Evolutionary conservation across 2,888 invertebrate genomes (phyloP), one percentile per base, ranked within the genome.

Genomic region (Cryptocheilus praepositus): DNA sequence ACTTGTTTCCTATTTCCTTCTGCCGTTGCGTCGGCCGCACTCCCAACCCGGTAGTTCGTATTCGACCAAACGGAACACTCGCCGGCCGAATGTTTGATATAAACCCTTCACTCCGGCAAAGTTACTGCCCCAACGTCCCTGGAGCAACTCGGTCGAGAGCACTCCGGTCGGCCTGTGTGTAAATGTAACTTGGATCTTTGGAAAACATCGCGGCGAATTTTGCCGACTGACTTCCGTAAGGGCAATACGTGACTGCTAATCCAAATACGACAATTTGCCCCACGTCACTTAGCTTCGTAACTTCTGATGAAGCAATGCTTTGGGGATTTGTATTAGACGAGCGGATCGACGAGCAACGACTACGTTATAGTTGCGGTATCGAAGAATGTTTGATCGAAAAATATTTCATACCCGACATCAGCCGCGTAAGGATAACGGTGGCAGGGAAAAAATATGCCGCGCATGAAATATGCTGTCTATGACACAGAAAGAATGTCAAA

Each of bases 181-280:
- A 67, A 70, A 70, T 70, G 70, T 67, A 58, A 52, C 59, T 59
- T 55, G 67, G 52, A 52, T 60, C 62, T 62, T 70, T 67, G 51
- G 64, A 60, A 69, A 71, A 71, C 62, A 71, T 43, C 16, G 49
- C 28, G 16, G 28, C 46, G 43, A 62, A 61, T 62, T 64, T 55
- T 58, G 44, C 8, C 54, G 58, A 60, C 73, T 46, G 61, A 71
- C 58, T 63, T 8, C n/a, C 19, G 43, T 46, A 62, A 46, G 56
- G 60, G 28, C 45, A 16, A 11, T 28, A 16, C 61, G 53, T 22
- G 18, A 43, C 21, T 51, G 36, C 13, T 59, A 56, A 56, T 19
- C 19, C 36, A 56, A 56, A 43, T 21, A 56, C 21, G 36, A 3
- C 15, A 18, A 43, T 36, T 43, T 11, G 36, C 36, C 28, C 18